These are phyloP conservation scores for Phragmatobia fuliginosa DNA, from an alignment of 2,888 invertebrate genomes.

Conservation along the genomic window DNA sequence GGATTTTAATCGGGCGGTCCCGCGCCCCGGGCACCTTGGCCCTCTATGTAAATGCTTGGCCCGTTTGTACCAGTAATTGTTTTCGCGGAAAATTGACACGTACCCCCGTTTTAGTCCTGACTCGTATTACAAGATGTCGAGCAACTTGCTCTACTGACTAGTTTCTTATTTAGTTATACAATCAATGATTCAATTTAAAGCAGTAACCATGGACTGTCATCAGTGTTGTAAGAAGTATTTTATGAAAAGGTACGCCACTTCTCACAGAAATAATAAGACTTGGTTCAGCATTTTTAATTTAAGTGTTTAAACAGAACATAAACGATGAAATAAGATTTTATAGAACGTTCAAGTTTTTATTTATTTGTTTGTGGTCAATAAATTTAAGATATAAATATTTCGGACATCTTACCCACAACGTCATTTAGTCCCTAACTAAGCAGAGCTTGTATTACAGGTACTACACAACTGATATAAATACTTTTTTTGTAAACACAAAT, in stretches of 20 bases:
- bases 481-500: too few species aligned
- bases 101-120: constrained; percentile 65
- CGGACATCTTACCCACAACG: too few species aligned
- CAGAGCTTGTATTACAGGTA: too few species aligned
- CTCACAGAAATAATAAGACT: not conserved
- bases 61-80: constrained; percentile 75
- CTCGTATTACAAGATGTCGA: constrained; percentile 51
- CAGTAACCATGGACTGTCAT: not conserved
- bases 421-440: too few species aligned
- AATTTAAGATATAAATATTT: too few species aligned
- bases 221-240: not conserved
- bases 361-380: not conserved
- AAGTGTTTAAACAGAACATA: not conserved
- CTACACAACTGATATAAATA: too few species aligned
- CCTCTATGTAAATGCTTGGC: constrained; percentile 77
- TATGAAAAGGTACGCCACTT: not conserved
- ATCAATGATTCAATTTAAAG: not conserved
- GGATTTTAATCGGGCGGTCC: constrained; percentile 79
- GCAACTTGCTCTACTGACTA: constrained; percentile 19
- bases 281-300: not conserved
- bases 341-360: not conserved
- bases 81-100: constrained; percentile 80
- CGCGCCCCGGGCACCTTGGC: constrained; percentile 50
- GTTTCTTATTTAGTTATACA: not conserved
- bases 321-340: not conserved